phyloP scores from a whole-genome alignment of 2,113 vertebrate genomes.

The Brienomyrus brachyistius region DNA sequence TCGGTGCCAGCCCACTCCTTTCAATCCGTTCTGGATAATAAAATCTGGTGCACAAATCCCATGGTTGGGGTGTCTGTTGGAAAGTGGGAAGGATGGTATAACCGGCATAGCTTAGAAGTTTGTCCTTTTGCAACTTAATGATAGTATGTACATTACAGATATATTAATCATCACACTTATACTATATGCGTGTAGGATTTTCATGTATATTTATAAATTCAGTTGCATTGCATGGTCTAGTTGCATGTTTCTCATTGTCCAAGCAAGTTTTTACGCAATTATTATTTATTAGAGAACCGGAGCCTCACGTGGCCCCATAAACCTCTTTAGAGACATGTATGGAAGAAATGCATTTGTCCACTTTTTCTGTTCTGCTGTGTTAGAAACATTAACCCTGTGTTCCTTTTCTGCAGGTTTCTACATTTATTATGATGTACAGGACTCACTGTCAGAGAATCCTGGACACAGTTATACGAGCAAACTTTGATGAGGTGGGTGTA shows the following conservation, averaged over 20 bases:
- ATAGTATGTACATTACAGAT: background rate
- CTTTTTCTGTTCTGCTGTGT: slow-evolving; percentile 26
- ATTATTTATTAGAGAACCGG: background rate
- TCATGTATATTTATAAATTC: background rate
- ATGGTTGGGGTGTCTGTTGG: slow-evolving; percentile 59
- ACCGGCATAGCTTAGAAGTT: background rate
- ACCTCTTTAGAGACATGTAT: background rate
- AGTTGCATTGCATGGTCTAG: background rate
- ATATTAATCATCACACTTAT: background rate
- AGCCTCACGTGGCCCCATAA: background rate
- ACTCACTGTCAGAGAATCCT: slow-evolving; percentile 99
- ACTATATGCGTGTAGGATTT: background rate
- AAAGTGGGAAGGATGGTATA: slow-evolving; percentile 44
- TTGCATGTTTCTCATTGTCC: background rate
- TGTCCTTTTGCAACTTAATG: background rate
- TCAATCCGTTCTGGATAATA: slow-evolving; percentile 64
- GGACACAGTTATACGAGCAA: slow-evolving; percentile 97
- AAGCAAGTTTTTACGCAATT: background rate
- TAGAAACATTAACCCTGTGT: slow-evolving; percentile 28
- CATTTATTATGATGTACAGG: slow-evolving; percentile 99
- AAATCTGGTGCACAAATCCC: slow-evolving; percentile 65
- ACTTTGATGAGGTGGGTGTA: slow-evolving; percentile 88
- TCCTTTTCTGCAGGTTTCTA: slow-evolving; percentile 74
- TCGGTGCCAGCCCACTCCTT: slow-evolving; percentile 65
- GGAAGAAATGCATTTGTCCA: background rate